Evolutionary conservation across 2,888 invertebrate genomes (phyloP).

Genomic region (Bruchidius siliquastri): DNA sequence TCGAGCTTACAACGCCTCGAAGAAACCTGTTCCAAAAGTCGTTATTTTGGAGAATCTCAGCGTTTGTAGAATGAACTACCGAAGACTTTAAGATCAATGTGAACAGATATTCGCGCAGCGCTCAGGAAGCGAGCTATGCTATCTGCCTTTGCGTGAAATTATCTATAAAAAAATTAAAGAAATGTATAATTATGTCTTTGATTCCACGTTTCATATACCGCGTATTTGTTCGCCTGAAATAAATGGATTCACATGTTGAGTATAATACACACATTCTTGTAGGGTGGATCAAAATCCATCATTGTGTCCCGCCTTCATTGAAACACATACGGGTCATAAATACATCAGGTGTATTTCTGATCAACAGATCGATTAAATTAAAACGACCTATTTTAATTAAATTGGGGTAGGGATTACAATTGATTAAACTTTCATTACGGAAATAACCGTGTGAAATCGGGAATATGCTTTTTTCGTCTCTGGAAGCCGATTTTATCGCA

Average conservation of each 20-base stretch:
- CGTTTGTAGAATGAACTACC: too few relatives aligned
- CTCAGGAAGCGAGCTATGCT: too few relatives aligned
- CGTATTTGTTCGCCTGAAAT: too few relatives aligned
- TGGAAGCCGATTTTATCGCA: background rate
- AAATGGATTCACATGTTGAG: background rate
- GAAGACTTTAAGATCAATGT: too few relatives aligned
- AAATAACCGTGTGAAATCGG: slow-evolving; percentile 7
- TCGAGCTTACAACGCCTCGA: too few relatives aligned
- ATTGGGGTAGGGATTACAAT: slow-evolving; percentile 3
- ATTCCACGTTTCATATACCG: too few relatives aligned
- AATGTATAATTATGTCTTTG: too few relatives aligned
- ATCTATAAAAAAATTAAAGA: too few relatives aligned
- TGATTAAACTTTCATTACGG: slow-evolving; percentile 9
- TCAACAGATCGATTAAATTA: slow-evolving; percentile 8
- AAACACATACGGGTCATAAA: slow-evolving; percentile 7
- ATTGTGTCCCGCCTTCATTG: background rate
- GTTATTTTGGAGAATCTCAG: too few relatives aligned
- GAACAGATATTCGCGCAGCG: too few relatives aligned
- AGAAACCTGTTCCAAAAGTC: too few relatives aligned
- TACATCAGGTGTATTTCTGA: slow-evolving; percentile 5
- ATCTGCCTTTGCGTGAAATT: too few relatives aligned
- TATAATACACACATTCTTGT: background rate
- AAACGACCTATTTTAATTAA: slow-evolving; percentile 5
- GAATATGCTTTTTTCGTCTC: background rate
- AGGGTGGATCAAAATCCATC: background rate